Base-by-base conservation (phyloP, 1,140 invertebrate species). In the Paramacrobiotus metropolitanus region DNA sequence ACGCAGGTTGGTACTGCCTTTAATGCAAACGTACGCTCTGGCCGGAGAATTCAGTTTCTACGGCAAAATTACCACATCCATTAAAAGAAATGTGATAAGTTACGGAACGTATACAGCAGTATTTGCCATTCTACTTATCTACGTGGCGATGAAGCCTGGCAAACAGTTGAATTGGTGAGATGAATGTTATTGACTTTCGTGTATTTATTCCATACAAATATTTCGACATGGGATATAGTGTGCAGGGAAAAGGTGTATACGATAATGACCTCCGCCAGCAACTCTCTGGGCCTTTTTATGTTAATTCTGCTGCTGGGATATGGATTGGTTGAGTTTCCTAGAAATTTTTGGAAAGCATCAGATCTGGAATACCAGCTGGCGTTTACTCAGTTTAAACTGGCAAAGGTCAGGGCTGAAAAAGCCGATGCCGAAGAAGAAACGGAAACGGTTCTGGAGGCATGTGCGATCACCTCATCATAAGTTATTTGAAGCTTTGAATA, bases 1-100 rank as follows among this genome's bases (percentile, higher is more conserved):
- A 9, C n/a, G 31, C 65, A 86, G 85, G 90, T 72, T 98, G 2
- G 82, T 99, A 40, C 81, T 99, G 72, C 95, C 95, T 1, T 79
- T 99, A 70, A 96, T 98, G 90, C 93, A 98, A 71, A 96, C 90
- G 1, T 99, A 97, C 70, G 89, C 89, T 59, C 92, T 92, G 75
- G 89, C 94, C 2, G 95, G 94, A 29, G 92, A 98, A 69, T 99
- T 99, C 69, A 92, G 85, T 1, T 79, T 94, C 0, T 81, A 83
- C 70, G 90, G 92, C 31, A 97, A 96, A 77, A 73, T 99, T 1
- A 90, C 89, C 71, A 90, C 90, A 18, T 88, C 94, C 2, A 70
- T 98, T 29, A 84, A 94, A 59, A 90, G 94, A 69, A 99, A 99
- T 77, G 86, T 86, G 9, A 91, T 98, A 65, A 99, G 97, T 74